Evolutionary conservation across 2,797 vertebrate genomes (phyloP).

Genomic region (Phyllotis vaccarum): DNA sequence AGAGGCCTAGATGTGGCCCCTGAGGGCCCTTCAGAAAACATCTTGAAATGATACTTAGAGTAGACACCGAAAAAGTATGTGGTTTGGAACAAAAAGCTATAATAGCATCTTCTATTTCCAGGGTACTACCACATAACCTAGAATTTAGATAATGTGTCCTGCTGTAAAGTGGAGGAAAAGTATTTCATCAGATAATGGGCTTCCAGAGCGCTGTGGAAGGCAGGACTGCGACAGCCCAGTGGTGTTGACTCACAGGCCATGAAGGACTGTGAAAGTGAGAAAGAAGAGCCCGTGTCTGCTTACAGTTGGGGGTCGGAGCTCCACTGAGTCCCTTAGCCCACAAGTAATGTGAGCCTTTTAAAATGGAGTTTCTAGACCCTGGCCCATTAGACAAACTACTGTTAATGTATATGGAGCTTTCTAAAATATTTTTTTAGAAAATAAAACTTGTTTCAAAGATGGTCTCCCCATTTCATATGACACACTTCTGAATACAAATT

Average conservation of each 20-base stretch:
- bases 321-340: neutral
- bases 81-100: conserved; percentile 35
- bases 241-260: neutral
- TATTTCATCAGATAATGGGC: conserved; percentile 32
- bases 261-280: conserved; percentile 3
- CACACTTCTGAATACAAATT: conserved; percentile 36
- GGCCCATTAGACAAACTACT: conserved; percentile 35
- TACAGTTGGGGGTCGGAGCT: neutral
- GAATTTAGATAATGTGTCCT: conserved; percentile 56
- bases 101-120: conserved; percentile 60
- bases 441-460: neutral
- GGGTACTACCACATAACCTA: neutral
- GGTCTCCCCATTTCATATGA: conserved; percentile 6
- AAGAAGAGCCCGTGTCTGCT: neutral
- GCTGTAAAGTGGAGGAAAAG: conserved; percentile 49
- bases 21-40: conserved; percentile 54
- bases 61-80: conserved; percentile 47
- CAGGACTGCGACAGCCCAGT: neutral
- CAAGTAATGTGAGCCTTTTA: neutral
- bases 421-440: neutral
- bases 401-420: conserved; percentile 30
- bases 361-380: neutral
- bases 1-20: conserved; percentile 38
- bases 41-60: conserved; percentile 62
- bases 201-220: conserved; percentile 8